These are phyloP conservation scores for Tokudaia tokunoshimensis DNA, from an alignment of 2,797 vertebrate genomes.

Conservation along the genomic window DNA sequence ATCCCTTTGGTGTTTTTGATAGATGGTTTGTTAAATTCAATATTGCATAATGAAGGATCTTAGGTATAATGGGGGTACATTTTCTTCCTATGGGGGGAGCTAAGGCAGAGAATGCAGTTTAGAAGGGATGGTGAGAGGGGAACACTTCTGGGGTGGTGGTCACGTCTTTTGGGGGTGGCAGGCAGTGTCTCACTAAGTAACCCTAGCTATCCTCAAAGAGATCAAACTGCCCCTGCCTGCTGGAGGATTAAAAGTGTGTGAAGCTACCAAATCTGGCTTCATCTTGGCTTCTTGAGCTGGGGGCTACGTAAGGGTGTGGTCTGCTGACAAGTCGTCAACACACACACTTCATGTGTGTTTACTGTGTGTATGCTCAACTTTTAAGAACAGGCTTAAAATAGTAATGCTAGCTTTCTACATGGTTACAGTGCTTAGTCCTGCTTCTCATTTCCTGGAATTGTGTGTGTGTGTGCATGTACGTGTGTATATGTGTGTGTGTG, in stretches of 20 bases:
- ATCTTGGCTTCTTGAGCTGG: not conserved
- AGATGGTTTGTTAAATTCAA: constrained; percentile 28
- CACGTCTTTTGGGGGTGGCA: not conserved
- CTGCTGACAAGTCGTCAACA: not conserved
- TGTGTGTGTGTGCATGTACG: not conserved
- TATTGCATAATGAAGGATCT: not conserved
- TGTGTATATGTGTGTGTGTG: not conserved
- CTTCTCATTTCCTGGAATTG: not conserved
- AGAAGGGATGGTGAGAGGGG: not conserved
- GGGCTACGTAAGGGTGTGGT: not conserved
- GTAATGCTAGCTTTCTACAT: not conserved
- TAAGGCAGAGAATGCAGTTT: not conserved
- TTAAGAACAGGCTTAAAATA: not conserved
- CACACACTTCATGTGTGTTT: not conserved
- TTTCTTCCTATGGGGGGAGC: not conserved
- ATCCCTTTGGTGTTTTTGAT: not conserved
- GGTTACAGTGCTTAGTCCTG: not conserved
- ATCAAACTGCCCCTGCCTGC: too few species aligned
- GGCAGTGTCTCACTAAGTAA: not conserved
- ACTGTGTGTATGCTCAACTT: not conserved
- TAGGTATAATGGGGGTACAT: not conserved
- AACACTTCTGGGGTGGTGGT: rapidly evolving
- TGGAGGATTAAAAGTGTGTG: not conserved
- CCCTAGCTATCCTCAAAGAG: not conserved
- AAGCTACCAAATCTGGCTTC: not conserved